Base-by-base conservation (phyloP, 2,797 vertebrate genomes). In the Ceryle rudis region DNA sequence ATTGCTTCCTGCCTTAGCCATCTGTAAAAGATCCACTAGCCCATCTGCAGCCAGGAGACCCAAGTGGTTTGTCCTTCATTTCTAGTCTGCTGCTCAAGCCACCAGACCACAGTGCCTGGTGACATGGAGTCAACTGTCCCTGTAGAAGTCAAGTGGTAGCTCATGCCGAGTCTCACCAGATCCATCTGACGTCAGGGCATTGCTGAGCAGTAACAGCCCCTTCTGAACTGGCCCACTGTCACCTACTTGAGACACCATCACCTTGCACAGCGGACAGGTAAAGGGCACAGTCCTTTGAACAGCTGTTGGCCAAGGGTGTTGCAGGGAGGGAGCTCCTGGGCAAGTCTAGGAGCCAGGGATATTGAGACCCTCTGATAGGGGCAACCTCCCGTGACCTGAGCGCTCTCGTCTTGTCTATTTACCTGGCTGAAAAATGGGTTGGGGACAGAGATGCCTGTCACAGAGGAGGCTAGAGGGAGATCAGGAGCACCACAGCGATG, bases 21-120 rank as follows among this genome's bases (percentile, higher is more conserved):
- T 14, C 61, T 39, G 44, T 17, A 1, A 10, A 52, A 67, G 61
- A 31, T 70, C 35, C 7, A 1, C 73, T 29, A 10, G 10, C 22
- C 57, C 33, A 14, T 22, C 21, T 52, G 75, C 49, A 86, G 69
- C 64, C 65, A 74, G 39, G 55, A 81, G 42, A 37, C 7, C 25
- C 0, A 0, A 26, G 54, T 4, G 65, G 18, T 46, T 86, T 52
- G 7, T 18, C 21, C 77, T 81, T 44, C 69, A 80, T 25, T 44
- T n/a, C 89, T 14, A 14, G 10, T 20, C 60, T 23, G 3, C 39
- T 26, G 55, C 52, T 46, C 46, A 49, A 52, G 41, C 51, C 33
- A 2, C 9, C 10, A 19, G 26, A 37, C 11, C 70, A 26, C 1
- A 0, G 61, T 26, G 42, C 77, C 47, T 33, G 2, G 0, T 1